Evolutionary conservation across 1,140 invertebrate species (phyloP).

Genomic region (Cyrtorhinus lividipennis): DNA sequence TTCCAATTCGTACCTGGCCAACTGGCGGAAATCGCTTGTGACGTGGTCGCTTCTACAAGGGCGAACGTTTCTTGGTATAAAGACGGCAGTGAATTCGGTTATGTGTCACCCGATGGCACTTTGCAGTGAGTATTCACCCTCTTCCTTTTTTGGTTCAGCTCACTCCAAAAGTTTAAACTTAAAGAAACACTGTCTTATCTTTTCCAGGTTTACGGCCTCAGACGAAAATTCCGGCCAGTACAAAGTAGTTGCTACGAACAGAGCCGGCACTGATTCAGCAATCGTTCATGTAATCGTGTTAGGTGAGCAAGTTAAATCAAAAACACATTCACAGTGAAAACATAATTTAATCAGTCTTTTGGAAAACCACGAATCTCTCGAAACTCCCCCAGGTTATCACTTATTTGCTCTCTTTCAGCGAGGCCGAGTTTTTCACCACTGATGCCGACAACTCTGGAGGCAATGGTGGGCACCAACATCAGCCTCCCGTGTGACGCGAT

Average conservation of each 20-base stretch:
- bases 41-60: constrained; percentile 2
- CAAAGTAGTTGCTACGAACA: constrained; percentile 12
- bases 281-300: constrained; percentile 1
- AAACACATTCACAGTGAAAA: no score
- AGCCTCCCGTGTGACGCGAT: constrained; percentile 5
- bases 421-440: no score
- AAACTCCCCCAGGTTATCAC: no score
- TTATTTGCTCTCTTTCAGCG: no score
- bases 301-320: constrained; percentile 9
- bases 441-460: no score
- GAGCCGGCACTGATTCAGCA: constrained; percentile 11
- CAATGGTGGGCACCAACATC: constrained; percentile 10
- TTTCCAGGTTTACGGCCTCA: not conserved
- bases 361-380: no score
- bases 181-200: no score
- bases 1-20: not conserved
- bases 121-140: not conserved
- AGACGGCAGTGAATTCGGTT: not conserved
- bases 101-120: not conserved
- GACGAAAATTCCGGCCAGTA: constrained; percentile 3
- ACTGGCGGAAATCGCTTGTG: constrained; percentile 8
- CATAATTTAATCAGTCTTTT: no score
- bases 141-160: no score
- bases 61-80: constrained; percentile 8
- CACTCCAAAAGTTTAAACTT: no score